Evolutionary conservation across 2,797 vertebrate species (phyloP).

Genomic region (Tiaroga cobitis): DNA sequence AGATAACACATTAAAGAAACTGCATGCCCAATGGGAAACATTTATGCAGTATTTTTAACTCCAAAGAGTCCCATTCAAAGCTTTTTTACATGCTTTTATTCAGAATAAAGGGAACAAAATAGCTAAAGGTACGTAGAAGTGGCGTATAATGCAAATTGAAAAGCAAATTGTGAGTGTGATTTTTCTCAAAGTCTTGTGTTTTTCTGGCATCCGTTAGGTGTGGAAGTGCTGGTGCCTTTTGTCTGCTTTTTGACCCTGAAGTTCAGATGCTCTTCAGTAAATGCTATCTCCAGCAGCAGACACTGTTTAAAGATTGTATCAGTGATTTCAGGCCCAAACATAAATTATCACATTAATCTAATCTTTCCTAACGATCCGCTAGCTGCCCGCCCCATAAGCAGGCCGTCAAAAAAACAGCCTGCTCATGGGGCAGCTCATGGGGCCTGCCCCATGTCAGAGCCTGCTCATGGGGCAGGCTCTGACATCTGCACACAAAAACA

Average conservation of each 20-base stretch:
- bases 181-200: background rate
- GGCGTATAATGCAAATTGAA: background rate
- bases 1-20: background rate
- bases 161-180: background rate
- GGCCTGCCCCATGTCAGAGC: no score
- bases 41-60: background rate
- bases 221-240: background rate
- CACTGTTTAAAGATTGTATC: no score
- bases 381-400: no score
- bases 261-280: no score
- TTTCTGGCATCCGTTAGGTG: constrained; percentile 6
- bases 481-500: no score
- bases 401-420: no score
- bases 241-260: constrained; percentile 39
- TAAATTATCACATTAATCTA: no score
- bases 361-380: no score
- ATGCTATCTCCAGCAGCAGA: no score
- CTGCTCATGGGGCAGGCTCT: no score
- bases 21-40: background rate
- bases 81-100: background rate
- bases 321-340: no score
- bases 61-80: background rate
- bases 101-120: background rate
- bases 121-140: background rate
- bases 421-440: no score